Conservation (phyloP, 53 echinoderm and acorn worm species). For the Echinometra lucunter region DNA sequence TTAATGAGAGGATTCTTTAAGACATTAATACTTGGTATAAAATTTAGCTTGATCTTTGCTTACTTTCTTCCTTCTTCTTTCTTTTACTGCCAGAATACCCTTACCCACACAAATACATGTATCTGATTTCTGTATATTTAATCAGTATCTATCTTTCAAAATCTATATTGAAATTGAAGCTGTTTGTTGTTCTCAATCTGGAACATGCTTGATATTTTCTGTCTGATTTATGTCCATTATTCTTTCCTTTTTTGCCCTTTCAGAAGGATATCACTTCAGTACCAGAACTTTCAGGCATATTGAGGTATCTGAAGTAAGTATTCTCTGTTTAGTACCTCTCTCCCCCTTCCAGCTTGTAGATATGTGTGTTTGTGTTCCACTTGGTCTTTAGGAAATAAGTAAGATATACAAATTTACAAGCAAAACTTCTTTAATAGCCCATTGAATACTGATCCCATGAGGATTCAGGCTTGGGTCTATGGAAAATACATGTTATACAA, state of each 20-base stretch:
- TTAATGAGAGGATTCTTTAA: neutral
- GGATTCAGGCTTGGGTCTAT: no score
- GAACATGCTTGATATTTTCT: neutral
- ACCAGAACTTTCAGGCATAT: conserved; percentile 92
- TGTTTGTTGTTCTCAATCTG: neutral
- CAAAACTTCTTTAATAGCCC: no score
- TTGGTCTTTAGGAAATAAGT: no score
- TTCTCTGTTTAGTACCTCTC: no score
- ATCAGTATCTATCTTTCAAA: neutral
- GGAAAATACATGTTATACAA: no score
- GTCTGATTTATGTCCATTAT: neutral
- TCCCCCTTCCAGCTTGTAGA: neutral
- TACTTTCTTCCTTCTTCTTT: neutral
- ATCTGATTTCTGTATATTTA: neutral
- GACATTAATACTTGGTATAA: neutral
- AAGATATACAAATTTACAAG: neutral
- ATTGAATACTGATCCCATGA: no score
- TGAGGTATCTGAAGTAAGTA: conserved; percentile 93
- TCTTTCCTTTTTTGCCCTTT: conserved; percentile 48
- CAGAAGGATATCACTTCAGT: conserved; percentile 98
- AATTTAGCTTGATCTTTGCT: neutral
- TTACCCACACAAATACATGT: neutral
- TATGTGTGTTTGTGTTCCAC: no score
- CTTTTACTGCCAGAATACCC: neutral
- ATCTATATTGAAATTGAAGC: neutral